Conservation (phyloP, 2,113 vertebrate genomes). For the Potamarius usumacintae region DNA sequence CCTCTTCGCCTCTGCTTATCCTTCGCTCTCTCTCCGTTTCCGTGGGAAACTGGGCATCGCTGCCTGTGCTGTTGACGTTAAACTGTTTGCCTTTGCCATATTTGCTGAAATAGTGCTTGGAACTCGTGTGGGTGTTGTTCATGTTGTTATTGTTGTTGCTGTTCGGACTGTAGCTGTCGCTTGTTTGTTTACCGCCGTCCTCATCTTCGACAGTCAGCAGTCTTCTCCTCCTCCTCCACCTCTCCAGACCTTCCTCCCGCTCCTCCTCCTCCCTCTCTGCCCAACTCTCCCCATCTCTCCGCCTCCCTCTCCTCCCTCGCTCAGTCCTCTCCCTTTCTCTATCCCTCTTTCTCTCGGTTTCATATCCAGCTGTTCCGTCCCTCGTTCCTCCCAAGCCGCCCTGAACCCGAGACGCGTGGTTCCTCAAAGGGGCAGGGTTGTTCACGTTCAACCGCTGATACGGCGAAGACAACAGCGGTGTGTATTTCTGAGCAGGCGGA, state of each 20-base stretch:
- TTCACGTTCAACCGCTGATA: constrained; percentile 31
- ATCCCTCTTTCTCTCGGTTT: constrained; percentile 48
- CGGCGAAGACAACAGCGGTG: constrained; percentile 13
- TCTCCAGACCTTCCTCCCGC: constrained; percentile 48
- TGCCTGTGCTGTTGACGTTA: constrained; percentile 20
- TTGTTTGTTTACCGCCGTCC: constrained; percentile 49
- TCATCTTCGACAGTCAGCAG: constrained; percentile 66
- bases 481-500: constrained; percentile 33
- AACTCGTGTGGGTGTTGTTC: constrained; percentile 33
- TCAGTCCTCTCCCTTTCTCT: constrained; percentile 49
- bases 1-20: constrained; percentile 19
- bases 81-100: constrained; percentile 15
- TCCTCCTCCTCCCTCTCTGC: constrained; percentile 54
- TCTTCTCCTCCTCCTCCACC: constrained; percentile 64
- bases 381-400: constrained; percentile 45
- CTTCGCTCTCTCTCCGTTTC: constrained; percentile 48
- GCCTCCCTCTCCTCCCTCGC: constrained; percentile 61
- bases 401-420: constrained; percentile 53
- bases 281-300: constrained; percentile 58
- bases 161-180: constrained; percentile 61
- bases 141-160: constrained; percentile 38
- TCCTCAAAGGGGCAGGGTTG: constrained; percentile 66
- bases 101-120: constrained; percentile 35
- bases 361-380: constrained; percentile 52
- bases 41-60: constrained; percentile 1